These are phyloP conservation scores for Labeo calbasu DNA, from an alignment of 2,797 vertebrate species.

Conservation along the genomic window DNA sequence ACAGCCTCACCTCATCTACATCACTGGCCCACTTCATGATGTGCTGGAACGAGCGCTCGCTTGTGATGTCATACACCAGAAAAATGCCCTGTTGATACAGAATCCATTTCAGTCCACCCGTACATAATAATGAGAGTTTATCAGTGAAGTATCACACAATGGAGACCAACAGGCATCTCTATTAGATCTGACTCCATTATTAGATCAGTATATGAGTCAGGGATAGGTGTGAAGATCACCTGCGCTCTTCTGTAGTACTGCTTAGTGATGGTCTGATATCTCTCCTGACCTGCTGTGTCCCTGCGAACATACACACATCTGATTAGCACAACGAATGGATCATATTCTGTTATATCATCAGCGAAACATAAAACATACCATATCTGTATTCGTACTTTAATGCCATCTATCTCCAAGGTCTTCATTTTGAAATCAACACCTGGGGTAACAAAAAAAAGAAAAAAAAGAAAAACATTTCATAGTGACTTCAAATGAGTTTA, in stretches of 20 bases:
- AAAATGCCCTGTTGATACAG: constrained; percentile 78
- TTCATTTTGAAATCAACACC: constrained; percentile 99
- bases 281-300: constrained; percentile 96
- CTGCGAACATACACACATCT: constrained; percentile 67
- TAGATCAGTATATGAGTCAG: neutral
- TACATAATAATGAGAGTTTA: constrained; percentile 5
- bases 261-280: constrained; percentile 98
- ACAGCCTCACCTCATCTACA: constrained; percentile 90
- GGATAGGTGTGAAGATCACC: constrained; percentile 70
- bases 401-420: constrained; percentile 94
- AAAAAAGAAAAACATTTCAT: constrained; percentile 29
- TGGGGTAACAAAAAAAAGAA: constrained; percentile 66
- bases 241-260: constrained; percentile 97
- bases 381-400: constrained; percentile 98
- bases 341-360: neutral
- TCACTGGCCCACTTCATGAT: constrained; percentile 99
- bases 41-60: constrained; percentile 96
- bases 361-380: constrained; percentile 82
- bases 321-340: constrained; percentile 11
- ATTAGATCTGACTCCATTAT: neutral
- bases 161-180: neutral
- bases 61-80: constrained; percentile 96
- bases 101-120: neutral
- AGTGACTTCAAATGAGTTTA: neutral
- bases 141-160: neutral